A percentile compares a stretch with the other conserved stretches of the same genome.
These are phyloP conservation scores for Callopanchax toddi DNA, from an alignment of 2,113 vertebrate species.

Conservation along the genomic window DNA sequence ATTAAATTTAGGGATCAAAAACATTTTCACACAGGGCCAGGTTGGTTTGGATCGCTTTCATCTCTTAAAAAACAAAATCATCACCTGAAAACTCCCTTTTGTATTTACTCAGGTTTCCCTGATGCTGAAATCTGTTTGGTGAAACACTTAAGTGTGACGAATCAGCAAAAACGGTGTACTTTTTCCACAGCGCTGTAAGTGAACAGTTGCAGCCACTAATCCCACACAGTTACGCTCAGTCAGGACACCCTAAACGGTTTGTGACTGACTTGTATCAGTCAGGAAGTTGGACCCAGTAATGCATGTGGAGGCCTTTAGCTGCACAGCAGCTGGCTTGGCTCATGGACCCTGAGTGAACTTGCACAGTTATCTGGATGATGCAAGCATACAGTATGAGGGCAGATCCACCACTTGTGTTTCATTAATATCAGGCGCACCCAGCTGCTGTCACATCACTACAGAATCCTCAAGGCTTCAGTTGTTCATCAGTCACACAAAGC, in stretches of 20 bases:
- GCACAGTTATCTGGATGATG: conserved; percentile 58
- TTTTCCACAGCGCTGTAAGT: conserved; percentile 39
- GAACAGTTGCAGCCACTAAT: conserved; percentile 42
- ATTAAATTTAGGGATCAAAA: too few relatives aligned
- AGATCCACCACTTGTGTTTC: conserved; percentile 66
- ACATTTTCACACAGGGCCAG: too few relatives aligned
- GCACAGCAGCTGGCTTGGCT: conserved; percentile 21
- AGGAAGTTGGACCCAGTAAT: conserved; percentile 8
- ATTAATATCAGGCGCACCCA: conserved; percentile 67
- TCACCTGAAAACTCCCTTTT: too few relatives aligned
- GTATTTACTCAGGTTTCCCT: too few relatives aligned
- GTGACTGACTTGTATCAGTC: conserved; percentile 17
- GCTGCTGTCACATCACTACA: conserved; percentile 57
- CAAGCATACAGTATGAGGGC: conserved; percentile 60
- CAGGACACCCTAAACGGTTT: conserved; percentile 11
- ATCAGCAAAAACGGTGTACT: too few relatives aligned
- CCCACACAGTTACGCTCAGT: conserved; percentile 20
- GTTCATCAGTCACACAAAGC: conserved; percentile 4
- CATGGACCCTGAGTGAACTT: conserved; percentile 35
- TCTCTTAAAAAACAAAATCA: too few relatives aligned
- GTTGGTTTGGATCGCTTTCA: too few relatives aligned
- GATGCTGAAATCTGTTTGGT: too few relatives aligned
- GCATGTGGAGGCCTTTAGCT: background rate
- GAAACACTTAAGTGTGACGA: too few relatives aligned
- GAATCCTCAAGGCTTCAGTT: conserved; percentile 3